Conservation (phyloP, 2,888 invertebrate genomes). For the Cryptocephalus primarius region DNA sequence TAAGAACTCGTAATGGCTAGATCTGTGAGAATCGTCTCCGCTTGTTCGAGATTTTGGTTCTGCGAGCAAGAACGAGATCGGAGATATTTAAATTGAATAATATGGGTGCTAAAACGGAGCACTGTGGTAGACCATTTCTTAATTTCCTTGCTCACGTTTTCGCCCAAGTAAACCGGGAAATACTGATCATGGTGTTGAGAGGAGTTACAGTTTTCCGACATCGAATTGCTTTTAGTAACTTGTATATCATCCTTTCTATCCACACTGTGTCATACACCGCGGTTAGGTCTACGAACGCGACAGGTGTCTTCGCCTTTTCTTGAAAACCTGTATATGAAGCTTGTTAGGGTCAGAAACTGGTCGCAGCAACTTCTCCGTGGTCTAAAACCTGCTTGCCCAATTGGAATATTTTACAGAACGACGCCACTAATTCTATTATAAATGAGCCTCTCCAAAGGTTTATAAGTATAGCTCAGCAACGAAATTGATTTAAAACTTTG, state of each 20-base stretch:
- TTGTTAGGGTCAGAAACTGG: neutral
- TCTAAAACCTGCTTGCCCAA: neutral
- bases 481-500: neutral
- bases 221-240: too few species aligned
- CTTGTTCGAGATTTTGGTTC: neutral
- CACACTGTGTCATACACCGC: too few species aligned
- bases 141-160: too few species aligned
- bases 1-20: neutral
- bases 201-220: too few species aligned
- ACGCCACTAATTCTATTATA: neutral
- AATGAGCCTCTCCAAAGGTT: neutral
- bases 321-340: neutral
- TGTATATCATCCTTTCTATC: too few species aligned
- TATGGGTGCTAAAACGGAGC: too few species aligned
- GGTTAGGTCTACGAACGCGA: too few species aligned
- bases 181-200: too few species aligned
- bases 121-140: too few species aligned
- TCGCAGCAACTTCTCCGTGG: neutral
- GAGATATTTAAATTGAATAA: too few species aligned
- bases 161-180: too few species aligned
- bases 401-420: neutral
- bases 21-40: neutral
- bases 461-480: neutral
- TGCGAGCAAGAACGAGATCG: neutral
- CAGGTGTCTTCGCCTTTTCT: neutral